Base-by-base conservation (phyloP, 1,140 invertebrate genomes). In the Chrysomallon squamiferum region DNA sequence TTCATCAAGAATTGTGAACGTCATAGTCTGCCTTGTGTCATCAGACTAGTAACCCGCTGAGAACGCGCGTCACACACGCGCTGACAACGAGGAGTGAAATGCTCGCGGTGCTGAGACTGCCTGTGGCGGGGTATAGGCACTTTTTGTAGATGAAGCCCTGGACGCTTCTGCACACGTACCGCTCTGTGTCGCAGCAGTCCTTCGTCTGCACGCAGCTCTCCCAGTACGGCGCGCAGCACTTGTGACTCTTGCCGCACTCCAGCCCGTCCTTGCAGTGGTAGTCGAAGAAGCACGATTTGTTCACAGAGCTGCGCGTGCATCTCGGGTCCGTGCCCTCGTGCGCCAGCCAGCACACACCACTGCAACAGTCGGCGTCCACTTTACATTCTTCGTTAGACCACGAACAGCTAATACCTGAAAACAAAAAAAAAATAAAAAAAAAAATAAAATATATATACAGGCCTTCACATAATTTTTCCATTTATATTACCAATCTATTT, bases 211-310 rank as follows among this genome's bases (percentile, higher is more conserved):
- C 64, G 61, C 76, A 78, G 29, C 69, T 62, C 20, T 73, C 71
- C 76, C 76, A 78, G 33, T 64, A 76, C 0, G 72, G 72, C 0
- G 76, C 67, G 58, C 76, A 78, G 66, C 76, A 78, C 15, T 68
- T 65, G 50, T 71, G 71, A 25, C 65, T 22, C 5, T 38, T 27
- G 22, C 73, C 72, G 57, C 76, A 78, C n/a, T 52, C 27, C 43
- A 78, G 65, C 11, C 66, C 65, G 52, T 74, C 67, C 13, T 69
- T 52, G 49, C 76, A 78, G 43, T 78, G 76, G 59, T 76, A 74
- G 62, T 72, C 63, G 47, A 72, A 75, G 60, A 76, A 63, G 47
- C 76, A 78, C 13, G 58, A 38, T 30, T 68, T 67, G 13, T 65
- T 59, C 13, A 78, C 59, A 13, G 70, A 43, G n/a, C 70, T 73